Percentiles rank a stretch among this genome's conserved stretches.
Conservation (phyloP, 2,797 vertebrate species). For the Euphonia xanthogaster region DNA sequence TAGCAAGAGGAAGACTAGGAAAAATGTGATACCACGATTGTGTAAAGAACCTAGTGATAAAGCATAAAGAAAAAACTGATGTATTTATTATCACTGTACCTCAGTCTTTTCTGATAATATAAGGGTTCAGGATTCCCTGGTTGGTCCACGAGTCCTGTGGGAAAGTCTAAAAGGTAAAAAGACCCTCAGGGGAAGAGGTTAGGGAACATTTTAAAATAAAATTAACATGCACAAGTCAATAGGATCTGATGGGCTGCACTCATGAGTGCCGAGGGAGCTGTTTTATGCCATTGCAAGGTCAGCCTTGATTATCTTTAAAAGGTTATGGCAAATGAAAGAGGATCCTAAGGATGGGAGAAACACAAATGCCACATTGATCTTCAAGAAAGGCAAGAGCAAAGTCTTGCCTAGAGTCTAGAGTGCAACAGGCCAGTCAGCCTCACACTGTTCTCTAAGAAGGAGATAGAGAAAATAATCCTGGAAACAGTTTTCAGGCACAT, state of each 20-base stretch:
- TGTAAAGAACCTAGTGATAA: neutral
- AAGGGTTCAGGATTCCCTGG: neutral
- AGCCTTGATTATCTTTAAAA: neutral
- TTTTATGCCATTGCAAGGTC: neutral
- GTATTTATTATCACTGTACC: neutral
- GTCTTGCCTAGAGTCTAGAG: neutral
- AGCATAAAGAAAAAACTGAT: neutral
- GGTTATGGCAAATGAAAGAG: neutral
- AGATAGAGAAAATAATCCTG: neutral
- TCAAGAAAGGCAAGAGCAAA: neutral
- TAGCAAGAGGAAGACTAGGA: neutral
- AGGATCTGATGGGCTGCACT: neutral
- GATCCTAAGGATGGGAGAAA: neutral
- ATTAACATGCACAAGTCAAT: neutral
- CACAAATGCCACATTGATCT: neutral
- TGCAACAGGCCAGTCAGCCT: neutral
- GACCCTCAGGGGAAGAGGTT: neutral
- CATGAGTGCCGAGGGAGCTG: accelerated
- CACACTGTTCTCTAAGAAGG: neutral
- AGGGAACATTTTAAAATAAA: neutral
- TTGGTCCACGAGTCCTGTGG: neutral
- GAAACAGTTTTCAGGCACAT: neutral
- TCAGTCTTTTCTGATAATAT: neutral
- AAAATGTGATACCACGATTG: neutral
- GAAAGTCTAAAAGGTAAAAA: neutral